A percentile compares a stretch with the other conserved stretches of the same genome.
Conservation (phyloP, 2,797 vertebrate genomes). For the Cyprinella venusta region DNA sequence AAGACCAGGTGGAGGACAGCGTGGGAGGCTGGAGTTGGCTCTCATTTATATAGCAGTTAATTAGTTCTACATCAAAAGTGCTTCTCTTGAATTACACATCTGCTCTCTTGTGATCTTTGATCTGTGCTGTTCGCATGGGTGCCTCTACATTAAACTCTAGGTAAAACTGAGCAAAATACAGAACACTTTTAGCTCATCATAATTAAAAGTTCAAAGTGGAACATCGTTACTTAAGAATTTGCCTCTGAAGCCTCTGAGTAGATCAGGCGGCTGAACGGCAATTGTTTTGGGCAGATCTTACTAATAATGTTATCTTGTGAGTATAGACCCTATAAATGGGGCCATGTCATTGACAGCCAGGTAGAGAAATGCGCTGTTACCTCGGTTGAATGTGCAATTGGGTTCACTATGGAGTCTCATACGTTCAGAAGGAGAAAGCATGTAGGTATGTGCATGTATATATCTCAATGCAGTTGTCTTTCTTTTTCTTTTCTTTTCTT, state of each 20-base stretch:
- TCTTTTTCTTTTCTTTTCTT: not conserved
- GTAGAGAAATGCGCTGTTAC: constrained; percentile 56
- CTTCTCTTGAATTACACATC: constrained; percentile 23
- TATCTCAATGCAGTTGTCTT: constrained; percentile 25
- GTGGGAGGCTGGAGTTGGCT: constrained; percentile 21
- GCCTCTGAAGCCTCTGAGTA: constrained; percentile 38
- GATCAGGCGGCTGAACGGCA: constrained; percentile 63
- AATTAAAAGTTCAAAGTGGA: constrained; percentile 14
- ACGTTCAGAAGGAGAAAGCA: constrained; percentile 77
- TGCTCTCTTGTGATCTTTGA: constrained; percentile 32
- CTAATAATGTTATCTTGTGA: constrained; percentile 73
- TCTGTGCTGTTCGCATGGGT: not conserved
- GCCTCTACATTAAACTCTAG: constrained; percentile 15
- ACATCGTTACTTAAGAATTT: not conserved
- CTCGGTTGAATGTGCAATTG: constrained; percentile 68
- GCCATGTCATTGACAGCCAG: constrained; percentile 57
- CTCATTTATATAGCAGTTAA: constrained; percentile 30
- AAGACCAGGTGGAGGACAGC: constrained; percentile 26
- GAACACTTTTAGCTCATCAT: not conserved
- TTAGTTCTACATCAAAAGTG: constrained; percentile 40
- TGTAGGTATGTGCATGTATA: constrained; percentile 74
- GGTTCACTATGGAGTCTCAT: constrained; percentile 76
- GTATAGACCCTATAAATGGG: constrained; percentile 76
- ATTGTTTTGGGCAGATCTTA: constrained; percentile 68
- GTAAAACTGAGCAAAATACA: not conserved